Percentiles rank a stretch among this genome's conserved stretches.
Conservation (phyloP, 2,113 vertebrate species). For the Spilogale gracilis region DNA sequence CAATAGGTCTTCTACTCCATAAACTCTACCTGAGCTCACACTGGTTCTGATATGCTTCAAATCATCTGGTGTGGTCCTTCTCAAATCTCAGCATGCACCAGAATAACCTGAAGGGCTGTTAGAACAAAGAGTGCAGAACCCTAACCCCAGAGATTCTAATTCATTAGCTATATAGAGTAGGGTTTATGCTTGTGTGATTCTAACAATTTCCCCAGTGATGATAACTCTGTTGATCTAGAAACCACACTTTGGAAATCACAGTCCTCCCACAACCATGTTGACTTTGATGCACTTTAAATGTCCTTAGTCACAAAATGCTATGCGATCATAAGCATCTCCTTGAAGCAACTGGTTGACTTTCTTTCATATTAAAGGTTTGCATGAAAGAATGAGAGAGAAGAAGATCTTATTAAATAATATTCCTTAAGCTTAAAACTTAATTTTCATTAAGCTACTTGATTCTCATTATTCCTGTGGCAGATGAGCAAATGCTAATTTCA, state of each 20-base stretch:
- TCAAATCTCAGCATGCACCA: neutral
- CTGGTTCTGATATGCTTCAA: neutral
- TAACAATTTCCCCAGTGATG: neutral
- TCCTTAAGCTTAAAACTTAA: conserved; percentile 11
- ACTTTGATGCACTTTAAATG: neutral
- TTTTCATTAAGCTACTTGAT: conserved; percentile 34
- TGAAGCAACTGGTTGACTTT: neutral
- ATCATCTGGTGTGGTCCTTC: neutral
- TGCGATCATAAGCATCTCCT: neutral
- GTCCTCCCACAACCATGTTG: neutral
- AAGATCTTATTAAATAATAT: neutral
- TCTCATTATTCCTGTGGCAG: neutral
- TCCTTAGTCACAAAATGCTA: neutral
- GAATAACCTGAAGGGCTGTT: neutral
- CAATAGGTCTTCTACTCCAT: neutral
- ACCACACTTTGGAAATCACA: neutral
- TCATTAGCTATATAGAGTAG: neutral
- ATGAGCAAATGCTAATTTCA: neutral
- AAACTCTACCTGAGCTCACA: neutral
- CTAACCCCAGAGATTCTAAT: neutral
- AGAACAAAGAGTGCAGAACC: neutral
- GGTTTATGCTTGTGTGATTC: neutral
- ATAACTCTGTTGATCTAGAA: neutral
- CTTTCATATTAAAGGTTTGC: neutral
- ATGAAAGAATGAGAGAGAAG: neutral